A percentile compares a stretch with the other conserved stretches of the same genome.
These are phyloP conservation scores for Poecilia gillii DNA, from an alignment of 2,797 vertebrate species.

Conservation along the genomic window DNA sequence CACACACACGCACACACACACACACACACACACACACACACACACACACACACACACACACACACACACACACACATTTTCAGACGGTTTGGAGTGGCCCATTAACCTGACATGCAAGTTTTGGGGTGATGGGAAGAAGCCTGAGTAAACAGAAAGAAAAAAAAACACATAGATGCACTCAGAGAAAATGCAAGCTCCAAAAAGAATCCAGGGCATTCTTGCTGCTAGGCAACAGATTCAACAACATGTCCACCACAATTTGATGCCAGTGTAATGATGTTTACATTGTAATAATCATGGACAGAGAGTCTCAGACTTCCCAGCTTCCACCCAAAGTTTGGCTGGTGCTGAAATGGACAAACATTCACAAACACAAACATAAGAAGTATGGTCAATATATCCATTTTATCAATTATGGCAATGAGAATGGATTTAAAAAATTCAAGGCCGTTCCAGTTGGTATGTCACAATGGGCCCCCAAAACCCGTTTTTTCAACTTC, in stretches of 20 bases:
- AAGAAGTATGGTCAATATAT: background rate
- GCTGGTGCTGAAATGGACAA: background rate
- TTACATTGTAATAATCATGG: background rate
- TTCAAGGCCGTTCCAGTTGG: background rate
- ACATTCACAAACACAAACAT: background rate
- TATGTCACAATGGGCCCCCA: background rate
- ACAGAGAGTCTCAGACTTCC: background rate
- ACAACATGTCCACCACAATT: background rate
- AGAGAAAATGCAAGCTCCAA: conserved; percentile 5
- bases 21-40: background rate
- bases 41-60: background rate
- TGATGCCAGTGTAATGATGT: background rate
- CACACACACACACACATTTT: too few species aligned
- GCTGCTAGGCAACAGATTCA: background rate
- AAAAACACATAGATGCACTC: background rate
- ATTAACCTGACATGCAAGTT: conserved; percentile 6
- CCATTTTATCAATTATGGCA: background rate
- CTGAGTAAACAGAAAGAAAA: background rate
- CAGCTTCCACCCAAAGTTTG: background rate
- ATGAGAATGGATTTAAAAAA: background rate
- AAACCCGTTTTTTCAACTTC: background rate
- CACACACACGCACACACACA: background rate
- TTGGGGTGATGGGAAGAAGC: background rate
- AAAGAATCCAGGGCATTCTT: background rate
- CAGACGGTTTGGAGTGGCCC: background rate